Evolutionary conservation across 2,797 vertebrate species (phyloP).

Genomic region (Pantherophis alleghaniensis): DNA sequence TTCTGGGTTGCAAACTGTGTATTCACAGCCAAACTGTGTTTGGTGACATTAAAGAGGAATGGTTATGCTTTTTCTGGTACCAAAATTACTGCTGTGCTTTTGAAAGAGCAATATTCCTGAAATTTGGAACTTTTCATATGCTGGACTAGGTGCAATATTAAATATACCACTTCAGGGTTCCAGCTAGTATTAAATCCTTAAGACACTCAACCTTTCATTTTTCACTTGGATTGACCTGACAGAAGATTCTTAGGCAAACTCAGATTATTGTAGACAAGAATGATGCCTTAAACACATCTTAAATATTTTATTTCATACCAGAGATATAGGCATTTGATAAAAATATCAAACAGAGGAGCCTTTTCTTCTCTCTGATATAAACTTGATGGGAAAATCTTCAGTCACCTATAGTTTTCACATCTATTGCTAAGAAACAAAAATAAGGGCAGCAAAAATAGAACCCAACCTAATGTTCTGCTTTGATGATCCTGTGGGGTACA

Average conservation of each 20-base stretch:
- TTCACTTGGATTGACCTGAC: background rate
- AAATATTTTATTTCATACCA: conserved; percentile 51
- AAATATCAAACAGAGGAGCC: background rate
- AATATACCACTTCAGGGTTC: background rate
- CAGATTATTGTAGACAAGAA: background rate
- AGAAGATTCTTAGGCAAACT: background rate
- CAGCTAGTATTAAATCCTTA: background rate
- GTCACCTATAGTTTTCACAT: background rate
- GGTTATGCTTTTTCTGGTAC: background rate
- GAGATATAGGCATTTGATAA: background rate
- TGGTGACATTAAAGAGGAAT: background rate
- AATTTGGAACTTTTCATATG: background rate
- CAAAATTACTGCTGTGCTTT: background rate
- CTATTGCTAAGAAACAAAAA: background rate
- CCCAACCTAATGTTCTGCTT: background rate
- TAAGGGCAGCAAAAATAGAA: background rate
- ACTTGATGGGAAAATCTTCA: background rate
- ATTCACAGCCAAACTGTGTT: background rate
- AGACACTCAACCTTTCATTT: background rate
- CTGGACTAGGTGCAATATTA: background rate
- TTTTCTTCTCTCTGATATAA: background rate
- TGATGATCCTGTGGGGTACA: background rate
- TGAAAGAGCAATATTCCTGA: background rate
- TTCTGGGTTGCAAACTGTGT: background rate
- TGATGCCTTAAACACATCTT: background rate